A percentile compares a stretch with the other conserved stretches of the same genome.
Conservation (phyloP, 2,888 invertebrate species). For the Anthophora plumipes region DNA sequence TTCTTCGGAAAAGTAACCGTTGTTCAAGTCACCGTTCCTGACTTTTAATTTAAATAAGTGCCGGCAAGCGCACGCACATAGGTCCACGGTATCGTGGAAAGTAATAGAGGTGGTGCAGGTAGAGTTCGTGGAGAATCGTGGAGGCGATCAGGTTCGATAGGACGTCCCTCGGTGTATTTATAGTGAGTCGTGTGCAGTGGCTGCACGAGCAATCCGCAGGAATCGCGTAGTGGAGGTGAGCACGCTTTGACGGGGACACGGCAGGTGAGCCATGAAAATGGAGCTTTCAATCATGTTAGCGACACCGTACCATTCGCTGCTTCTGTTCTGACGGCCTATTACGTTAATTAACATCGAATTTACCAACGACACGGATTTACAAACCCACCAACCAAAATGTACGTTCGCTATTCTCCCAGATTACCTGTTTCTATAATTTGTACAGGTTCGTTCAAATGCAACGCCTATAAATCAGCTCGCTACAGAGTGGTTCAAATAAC, state of each 20-base stretch:
- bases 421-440: too few relatives aligned
- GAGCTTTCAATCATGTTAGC: conserved; percentile 13
- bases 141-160: conserved; percentile 60
- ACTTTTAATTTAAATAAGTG: too few relatives aligned
- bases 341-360: background rate
- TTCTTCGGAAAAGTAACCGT: too few relatives aligned
- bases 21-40: too few relatives aligned
- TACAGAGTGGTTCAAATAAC: too few relatives aligned
- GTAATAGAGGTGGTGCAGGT: too few relatives aligned
- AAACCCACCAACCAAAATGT: too few relatives aligned
- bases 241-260: conserved; percentile 21
- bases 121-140: conserved; percentile 16
- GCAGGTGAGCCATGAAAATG: conserved; percentile 47
- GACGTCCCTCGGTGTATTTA: conserved; percentile 60
- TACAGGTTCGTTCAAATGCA: too few relatives aligned
- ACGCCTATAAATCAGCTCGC: too few relatives aligned
- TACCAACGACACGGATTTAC: background rate
- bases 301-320: background rate
- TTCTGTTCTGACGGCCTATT: background rate
- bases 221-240: conserved; percentile 7
- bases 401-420: too few relatives aligned
- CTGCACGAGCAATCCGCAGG: conserved; percentile 27
- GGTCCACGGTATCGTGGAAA: background rate
- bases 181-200: conserved; percentile 37
- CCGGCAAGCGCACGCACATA: background rate